Base-by-base conservation (phyloP, 1,140 invertebrate species). In the Batillaria attramentaria region DNA sequence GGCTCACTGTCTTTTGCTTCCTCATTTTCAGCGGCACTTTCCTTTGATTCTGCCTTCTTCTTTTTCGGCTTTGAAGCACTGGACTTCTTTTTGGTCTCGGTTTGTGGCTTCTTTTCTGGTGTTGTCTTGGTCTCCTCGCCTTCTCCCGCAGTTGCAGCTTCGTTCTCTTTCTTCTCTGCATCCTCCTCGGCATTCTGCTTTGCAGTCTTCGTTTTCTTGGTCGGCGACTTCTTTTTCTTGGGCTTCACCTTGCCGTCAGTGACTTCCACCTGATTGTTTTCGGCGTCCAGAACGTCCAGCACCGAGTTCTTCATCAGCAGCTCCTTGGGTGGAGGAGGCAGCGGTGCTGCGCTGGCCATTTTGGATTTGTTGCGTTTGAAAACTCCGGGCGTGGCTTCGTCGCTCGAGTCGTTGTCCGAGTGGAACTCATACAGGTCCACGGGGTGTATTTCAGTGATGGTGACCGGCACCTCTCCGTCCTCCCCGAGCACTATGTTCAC, bases 341-440 rank as follows among this genome's bases (percentile, higher is more conserved):
- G 78, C 16, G 77, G 79, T n/a, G 77, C 72, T 0, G 75, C 50
- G 20, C n/a, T 79, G 72, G 73, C 77, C 69, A 77, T 74, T n/a
- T 74, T 37, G 57, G 31, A 79, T 65, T 79, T 83, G 60, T 84
- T 77, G 33, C 81, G 43, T 31, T 68, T 66, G 18, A 83, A 80
- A 28, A 73, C 73, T 20, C 79, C 77, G 20, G 78, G 79, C 65
- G 28, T 79, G 68, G 62, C 74, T 70, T 87, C 85, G 57, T 84
- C 83, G 28, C 77, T 81, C 39, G 84, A 85, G 43, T 87, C 86
- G 66, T 85, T 84, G 70, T 87, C 86, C 0, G 84, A 86, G 76
- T 85, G 84, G 74, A 87, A 87, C 65, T 87, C 86, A 70, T 87
- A 87, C 62, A 87, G 77, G 75, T 87, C 84, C 28, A 79, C 70